A percentile compares a stretch with the other conserved stretches of the same genome.
These are phyloP conservation scores for Lycocorax pyrrhopterus DNA, from an alignment of 2,113 vertebrate species.

Conservation along the genomic window DNA sequence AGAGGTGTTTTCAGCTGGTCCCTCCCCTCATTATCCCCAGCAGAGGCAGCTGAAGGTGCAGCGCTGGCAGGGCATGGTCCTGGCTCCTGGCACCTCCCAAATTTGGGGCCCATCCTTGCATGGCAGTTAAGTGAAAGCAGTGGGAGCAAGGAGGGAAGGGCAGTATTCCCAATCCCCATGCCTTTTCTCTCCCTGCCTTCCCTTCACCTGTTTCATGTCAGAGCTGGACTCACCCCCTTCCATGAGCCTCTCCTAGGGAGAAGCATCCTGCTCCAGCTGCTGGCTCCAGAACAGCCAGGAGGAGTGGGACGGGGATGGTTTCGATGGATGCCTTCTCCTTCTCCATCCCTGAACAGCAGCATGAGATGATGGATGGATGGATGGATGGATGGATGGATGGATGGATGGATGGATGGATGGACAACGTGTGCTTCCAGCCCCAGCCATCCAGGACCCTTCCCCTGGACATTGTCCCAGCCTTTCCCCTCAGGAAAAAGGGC, in stretches of 20 bases:
- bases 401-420: background rate
- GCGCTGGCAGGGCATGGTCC: too few species aligned
- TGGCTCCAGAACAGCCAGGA: background rate
- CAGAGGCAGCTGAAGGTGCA: background rate
- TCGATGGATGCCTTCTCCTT: background rate
- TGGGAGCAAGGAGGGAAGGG: background rate
- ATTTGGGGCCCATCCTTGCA: background rate
- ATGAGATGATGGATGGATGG: background rate
- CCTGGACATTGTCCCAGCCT: rapidly evolving
- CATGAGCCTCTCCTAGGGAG: rapidly evolving
- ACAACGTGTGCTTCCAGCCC: background rate
- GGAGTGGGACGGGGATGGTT: background rate
- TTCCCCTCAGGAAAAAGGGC: background rate
- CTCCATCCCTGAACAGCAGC: background rate
- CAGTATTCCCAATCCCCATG: background rate
- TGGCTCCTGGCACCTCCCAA: background rate
- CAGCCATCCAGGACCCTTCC: background rate
- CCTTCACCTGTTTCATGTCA: rapidly evolving
- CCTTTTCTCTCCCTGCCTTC: background rate
- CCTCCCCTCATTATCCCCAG: rapidly evolving
- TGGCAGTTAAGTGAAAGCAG: background rate
- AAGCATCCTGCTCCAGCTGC: background rate
- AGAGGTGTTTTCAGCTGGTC: background rate
- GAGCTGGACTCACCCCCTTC: background rate
- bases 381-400: background rate